Evolutionary conservation across 92 coral and sea anemone species (phyloP), one percentile per base, ranked within the genome.

Genomic region (Parazoanthus darwini): DNA sequence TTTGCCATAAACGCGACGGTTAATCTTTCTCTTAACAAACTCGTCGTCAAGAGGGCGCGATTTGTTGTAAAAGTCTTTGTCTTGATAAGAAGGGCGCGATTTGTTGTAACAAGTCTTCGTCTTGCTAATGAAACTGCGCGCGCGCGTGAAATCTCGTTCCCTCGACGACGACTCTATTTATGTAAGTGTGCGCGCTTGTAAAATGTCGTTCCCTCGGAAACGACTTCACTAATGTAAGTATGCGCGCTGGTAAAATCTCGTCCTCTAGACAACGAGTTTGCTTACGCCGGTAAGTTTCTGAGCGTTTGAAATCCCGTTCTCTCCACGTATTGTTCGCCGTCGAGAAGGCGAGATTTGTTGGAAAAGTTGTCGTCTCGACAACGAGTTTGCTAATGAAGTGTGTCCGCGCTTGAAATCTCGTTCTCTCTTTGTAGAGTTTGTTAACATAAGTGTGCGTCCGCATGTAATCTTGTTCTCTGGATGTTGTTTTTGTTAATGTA

Each of bases 1-100:
- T 29, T 29, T 29, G 33, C 0, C 33, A 29, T 29, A 29, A 29
- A 29, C 33, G 33, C 33, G 0, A 65, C 0, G 71, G 71, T 65
- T 65, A 65, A 65, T 65, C 71, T 65, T 65, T 65, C 71, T 65
- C 0, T 65, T 65, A 65, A 65, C 71, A 65, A 0, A 65, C 0
- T 65, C 71, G 71, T 65, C 71, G 71, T 65, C 71, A 65, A 65
- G 71, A 65, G 71, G 71, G 71, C 71, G 71, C 71, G 71, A 65
- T 65, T 65, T 65, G 71, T 65, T 65, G 71, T 65, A 65, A 65
- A 65, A 65, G 71, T 65, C 71, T 65, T 65, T 65, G 71, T 65
- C 71, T 65, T 0, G 71, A 65, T 65, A 65, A 65, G 71, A 65
- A 65, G 71, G 71, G 71, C 71, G 71, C 71, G 71, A 65, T 65